These are phyloP conservation scores for Coleophora deauratella DNA, from an alignment of 2,888 invertebrate species.

Conservation along the genomic window DNA sequence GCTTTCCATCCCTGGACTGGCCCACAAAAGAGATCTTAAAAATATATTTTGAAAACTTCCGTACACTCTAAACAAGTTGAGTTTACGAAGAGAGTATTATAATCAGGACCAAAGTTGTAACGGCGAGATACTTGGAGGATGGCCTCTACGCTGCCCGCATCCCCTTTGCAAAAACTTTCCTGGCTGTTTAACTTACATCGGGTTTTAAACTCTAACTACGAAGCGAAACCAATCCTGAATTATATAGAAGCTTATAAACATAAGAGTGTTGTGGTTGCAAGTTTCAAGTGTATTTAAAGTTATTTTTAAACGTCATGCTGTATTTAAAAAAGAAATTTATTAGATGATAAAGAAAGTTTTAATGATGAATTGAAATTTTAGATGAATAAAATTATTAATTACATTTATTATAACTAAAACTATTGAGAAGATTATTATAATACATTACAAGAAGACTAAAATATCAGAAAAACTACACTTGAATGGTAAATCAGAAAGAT, in stretches of 20 bases:
- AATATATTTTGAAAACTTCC: too few relatives aligned
- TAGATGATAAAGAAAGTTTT: slow-evolving; percentile 20
- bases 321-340: slow-evolving; percentile 20
- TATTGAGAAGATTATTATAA: slow-evolving; percentile 54
- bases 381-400: slow-evolving; percentile 19
- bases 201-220: slow-evolving; percentile 46
- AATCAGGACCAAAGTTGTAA: slow-evolving; percentile 50
- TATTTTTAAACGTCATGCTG: too few relatives aligned
- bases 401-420: too few relatives aligned
- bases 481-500: slow-evolving; percentile 30
- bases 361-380: slow-evolving; percentile 22
- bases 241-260: not conserved
- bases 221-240: slow-evolving; percentile 24
- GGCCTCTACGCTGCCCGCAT: slow-evolving; percentile 58
- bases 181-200: slow-evolving; percentile 46
- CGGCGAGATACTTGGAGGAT: slow-evolving; percentile 66
- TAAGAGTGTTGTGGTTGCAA: too few relatives aligned
- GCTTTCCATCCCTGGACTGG: too few relatives aligned
- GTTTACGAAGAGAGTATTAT: slow-evolving; percentile 35
- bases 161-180: slow-evolving; percentile 33
- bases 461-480: slow-evolving; percentile 30
- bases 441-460: slow-evolving; percentile 69
- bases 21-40: too few relatives aligned
- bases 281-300: slow-evolving; percentile 7
- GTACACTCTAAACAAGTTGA: too few relatives aligned